Evolutionary conservation across 2,888 invertebrate species (phyloP).

Genomic region (Beris chalybata): DNA sequence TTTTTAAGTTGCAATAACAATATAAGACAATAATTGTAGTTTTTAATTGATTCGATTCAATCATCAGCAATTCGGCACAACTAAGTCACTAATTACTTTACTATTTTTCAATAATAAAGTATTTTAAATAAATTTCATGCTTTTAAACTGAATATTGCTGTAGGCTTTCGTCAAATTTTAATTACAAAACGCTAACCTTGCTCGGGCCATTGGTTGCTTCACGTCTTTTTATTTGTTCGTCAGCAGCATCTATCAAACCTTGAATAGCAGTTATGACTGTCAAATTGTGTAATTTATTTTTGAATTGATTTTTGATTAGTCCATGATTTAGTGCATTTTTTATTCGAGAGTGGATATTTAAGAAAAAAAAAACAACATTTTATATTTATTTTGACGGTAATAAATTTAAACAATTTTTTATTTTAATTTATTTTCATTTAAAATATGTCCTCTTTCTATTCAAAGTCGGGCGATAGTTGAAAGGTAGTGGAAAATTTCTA

Average conservation of each 20-base stretch:
- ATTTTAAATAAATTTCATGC: background rate
- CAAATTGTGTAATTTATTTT: constrained; percentile 4
- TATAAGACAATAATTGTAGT: no score
- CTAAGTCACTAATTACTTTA: background rate
- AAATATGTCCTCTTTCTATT: constrained; percentile 47
- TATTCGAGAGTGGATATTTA: constrained; percentile 7
- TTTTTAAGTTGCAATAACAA: no score
- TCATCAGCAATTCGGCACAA: no score
- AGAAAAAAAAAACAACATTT: background rate
- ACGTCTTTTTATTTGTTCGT: constrained; percentile 57
- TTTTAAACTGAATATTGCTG: background rate
- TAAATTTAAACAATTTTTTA: background rate
- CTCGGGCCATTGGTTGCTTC: constrained; percentile 51
- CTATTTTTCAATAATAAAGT: no score
- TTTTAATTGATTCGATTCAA: no score
- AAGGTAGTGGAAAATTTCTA: no score
- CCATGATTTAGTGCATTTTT: constrained; percentile 28
- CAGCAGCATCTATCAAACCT: constrained; percentile 58
- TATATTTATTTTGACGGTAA: background rate
- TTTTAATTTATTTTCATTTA: constrained; percentile 40
- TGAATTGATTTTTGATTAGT: constrained; percentile 11
- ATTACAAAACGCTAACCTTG: constrained; percentile 52
- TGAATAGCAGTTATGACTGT: constrained; percentile 58
- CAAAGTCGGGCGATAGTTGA: constrained; percentile 22
- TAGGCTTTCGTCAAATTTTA: background rate